Base-by-base conservation (phyloP, 2,797 vertebrate species). In the Paratrypauchen microcephalus region DNA sequence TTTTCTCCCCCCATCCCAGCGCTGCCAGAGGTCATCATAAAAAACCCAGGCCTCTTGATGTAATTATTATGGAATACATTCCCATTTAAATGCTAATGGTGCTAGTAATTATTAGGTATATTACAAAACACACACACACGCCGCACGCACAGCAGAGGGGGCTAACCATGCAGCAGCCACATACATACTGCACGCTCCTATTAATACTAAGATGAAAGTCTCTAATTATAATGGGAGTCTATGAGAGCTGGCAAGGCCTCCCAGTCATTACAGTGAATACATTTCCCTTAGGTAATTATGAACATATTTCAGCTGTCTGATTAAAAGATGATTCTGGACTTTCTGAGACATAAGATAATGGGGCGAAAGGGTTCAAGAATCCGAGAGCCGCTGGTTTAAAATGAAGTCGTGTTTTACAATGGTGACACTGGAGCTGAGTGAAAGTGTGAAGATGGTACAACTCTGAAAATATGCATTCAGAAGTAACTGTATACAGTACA, bases 231-330 rank as follows among this genome's bases (percentile, higher is more conserved):
- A 89, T 83, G 75, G 41, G 78, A 75, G 78, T 83, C 71, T 82
- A 73, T 86, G 80, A 86, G 84, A 82, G 81, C 73, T 77, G 71
- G 79, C 75, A 69, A 70, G 81, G 69, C 71, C 83, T 87, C 65
- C 73, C 75, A 85, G 86, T 86, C 85, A 86, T 84, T 86, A 84
- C 79, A 48, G 76, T 76, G 81, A 85, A 80, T 81, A 85, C 79
- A 88, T 89, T 86, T 87, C 83, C 86, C 86, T 81, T 68, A 80
- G 83, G 85, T 89, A 86, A 87, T 88, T 88, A 88, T 68, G 78
- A 83, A 82, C 79, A 86, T 88, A 82, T 88, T 87, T 88, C 85
- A 85, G 67, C 65, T 56, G 69, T 70, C 65, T 87, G 85, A 89
- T 87, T 89, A 85, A 88, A 86, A 80, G 78, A 88, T 86, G 79